Base-by-base conservation (phyloP, 53 echinoderm and acorn worm genomes). In the Apostichopus leukothele region DNA sequence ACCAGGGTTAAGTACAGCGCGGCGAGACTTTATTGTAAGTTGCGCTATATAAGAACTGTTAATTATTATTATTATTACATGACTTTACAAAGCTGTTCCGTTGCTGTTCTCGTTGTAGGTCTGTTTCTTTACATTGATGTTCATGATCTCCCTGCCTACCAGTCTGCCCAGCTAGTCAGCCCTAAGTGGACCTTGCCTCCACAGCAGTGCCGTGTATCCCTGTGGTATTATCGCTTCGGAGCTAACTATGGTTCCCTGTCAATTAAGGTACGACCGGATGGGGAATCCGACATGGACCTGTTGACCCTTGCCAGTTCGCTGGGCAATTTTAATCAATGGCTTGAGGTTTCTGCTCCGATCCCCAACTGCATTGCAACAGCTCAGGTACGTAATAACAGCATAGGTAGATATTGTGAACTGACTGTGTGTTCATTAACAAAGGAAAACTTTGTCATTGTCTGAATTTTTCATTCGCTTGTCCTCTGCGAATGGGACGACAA, bases 161-260 rank as follows among this genome's bases (percentile, higher is more conserved):
- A 78, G 50, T 19, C 14, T 11, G 79, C 79, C 6, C 53, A 16
- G 16, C n/a, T 78, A 18, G 51, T 78, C 18, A 78, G 79, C 53
- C 79, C 79, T 4, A 12, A 0, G n/a, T 78, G 79, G 79, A 51
- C 79, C 4, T 52, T 78, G 9, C n/a, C 51, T 7, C 10, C 13
- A 16, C 50, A 19, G 1, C n/a, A 27, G 10, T 78, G 79, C 20
- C 51, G n/a, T 16, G 79, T 78, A 5, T 78, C 79, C 51, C 18
- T 78, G 4, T 78, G 79, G 79, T 78, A 78, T 19, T 78, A 78
- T 19, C 79, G 53, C 79, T 78, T 78, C 51, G 79, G 12, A 0
- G 39, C 51, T 8, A 78, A 78, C n/a, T 78, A 78, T 11, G 79
- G 79, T 18, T 78, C 79, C 10, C 79, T 78, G 53, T 51, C 79